Percentiles rank a stretch among this genome's conserved stretches.
These are phyloP conservation scores for Emmelina monodactyla DNA, from an alignment of 2,888 invertebrate genomes.

Conservation along the genomic window DNA sequence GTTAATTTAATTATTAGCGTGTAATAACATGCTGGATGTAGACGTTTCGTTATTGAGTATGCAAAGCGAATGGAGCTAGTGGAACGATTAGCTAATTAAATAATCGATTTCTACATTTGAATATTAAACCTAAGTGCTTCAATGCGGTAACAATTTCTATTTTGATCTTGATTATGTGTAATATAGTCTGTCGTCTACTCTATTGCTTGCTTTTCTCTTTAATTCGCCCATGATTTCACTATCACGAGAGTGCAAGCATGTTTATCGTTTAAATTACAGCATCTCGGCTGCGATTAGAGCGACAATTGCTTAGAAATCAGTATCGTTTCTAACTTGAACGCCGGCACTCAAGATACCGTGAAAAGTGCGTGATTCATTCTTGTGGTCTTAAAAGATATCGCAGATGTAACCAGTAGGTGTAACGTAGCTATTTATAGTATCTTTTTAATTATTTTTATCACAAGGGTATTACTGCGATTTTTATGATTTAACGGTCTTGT, in stretches of 20 bases:
- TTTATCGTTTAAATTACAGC: slow-evolving; percentile 17
- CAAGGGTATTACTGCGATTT: no score
- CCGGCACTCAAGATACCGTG: slow-evolving; percentile 25
- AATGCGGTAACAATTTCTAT: no score
- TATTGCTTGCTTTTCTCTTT: not conserved
- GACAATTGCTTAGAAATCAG: slow-evolving; percentile 25
- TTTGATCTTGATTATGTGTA: not conserved
- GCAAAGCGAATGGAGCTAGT: no score
- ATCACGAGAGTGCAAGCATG: slow-evolving; percentile 21
- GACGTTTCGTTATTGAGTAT: no score
- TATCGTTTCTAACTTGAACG: slow-evolving; percentile 20
- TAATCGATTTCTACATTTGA: no score
- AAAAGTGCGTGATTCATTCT: slow-evolving; percentile 30
- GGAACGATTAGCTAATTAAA: no score
- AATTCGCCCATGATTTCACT: slow-evolving; percentile 19
- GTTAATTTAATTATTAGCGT: no score
- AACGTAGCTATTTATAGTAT: not conserved
- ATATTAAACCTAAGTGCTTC: no score
- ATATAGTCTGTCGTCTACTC: not conserved
- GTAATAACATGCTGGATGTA: no score
- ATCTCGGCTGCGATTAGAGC: slow-evolving; percentile 15
- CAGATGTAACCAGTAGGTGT: not conserved
- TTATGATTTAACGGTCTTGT: no score
- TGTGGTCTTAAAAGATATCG: not conserved
- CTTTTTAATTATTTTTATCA: not conserved